These are phyloP conservation scores for Lochmaea capreae DNA, from an alignment of 2,888 invertebrate genomes.

Conservation along the genomic window DNA sequence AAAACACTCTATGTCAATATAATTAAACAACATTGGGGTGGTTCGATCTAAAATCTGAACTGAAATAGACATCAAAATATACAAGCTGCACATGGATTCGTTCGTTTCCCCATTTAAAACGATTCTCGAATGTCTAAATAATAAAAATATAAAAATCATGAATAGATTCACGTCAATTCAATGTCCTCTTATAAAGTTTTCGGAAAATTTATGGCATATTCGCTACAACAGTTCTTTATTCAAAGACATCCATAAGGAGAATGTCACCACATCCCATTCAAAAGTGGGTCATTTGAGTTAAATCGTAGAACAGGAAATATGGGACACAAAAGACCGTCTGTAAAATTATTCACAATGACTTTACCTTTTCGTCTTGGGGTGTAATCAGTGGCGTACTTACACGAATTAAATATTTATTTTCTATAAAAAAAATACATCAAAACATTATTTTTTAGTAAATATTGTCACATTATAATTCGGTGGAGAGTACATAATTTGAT, in stretches of 20 bases:
- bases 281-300: constrained; percentile 46
- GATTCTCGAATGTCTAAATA: constrained; percentile 20
- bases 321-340: constrained; percentile 25
- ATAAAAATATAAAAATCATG: constrained; percentile 15
- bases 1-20: too few species aligned
- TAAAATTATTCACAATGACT: constrained; percentile 36
- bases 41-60: too few species aligned
- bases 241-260: constrained; percentile 34
- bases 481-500: too few species aligned
- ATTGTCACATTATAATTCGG: too few species aligned
- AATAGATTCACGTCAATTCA: constrained; percentile 27
- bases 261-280: constrained; percentile 42
- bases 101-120: constrained; percentile 10
- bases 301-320: constrained; percentile 36
- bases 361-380: constrained; percentile 29
- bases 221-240: constrained; percentile 22
- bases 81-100: constrained; percentile 12
- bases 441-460: too few species aligned
- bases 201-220: constrained; percentile 27
- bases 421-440: not conserved
- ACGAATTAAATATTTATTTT: not conserved
- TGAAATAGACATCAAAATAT: not conserved
- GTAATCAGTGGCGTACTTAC: not conserved
- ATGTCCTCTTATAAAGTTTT: not conserved
- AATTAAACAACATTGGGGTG: too few species aligned